Base-by-base conservation (phyloP, 2,797 vertebrate genomes). In the Crenuchus spilurus region DNA sequence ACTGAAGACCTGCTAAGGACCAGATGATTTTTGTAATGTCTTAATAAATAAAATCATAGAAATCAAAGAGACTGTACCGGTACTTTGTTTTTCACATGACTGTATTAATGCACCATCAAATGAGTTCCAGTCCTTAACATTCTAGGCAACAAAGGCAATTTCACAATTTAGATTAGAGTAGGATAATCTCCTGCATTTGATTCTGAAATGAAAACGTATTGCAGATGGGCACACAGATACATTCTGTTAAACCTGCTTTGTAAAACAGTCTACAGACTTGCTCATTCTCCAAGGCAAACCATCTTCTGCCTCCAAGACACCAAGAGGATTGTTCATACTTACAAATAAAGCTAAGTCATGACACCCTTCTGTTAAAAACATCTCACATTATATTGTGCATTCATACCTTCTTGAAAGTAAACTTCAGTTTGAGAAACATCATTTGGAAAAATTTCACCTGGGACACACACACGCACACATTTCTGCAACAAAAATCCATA, bases 331-430 rank as follows among this genome's bases (percentile, higher is more conserved):
- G 26, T 35, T 33, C 51, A 46, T 13, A 51, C 33, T 14, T n/a
- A n/a, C n/a, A n/a, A n/a, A 16, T 28, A 24, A 72, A 49, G 31
- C 31, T 22, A 20, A 51, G 13, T 57, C 35, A 24, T 2, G 33
- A 35, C 22, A 51, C 44, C 35, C 22, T 20, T 57, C 60, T 37
- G 33, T 44, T 57, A 60, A 67, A 60, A 48, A 8, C 65, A 69
- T 22, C 69, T 52, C 7, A 24, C 42, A 49, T 26, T 30, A 67
- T 8, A 67, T 41, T 48, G 48, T 22, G 8, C 30, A 62, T 39
- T 44, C 46, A 28, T 60, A 60, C 11, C 20, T 18, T 39, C 69
- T 39, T 76, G 49, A 41, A 69, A 76, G 67, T 74, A 37, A 67
- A 66, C 20, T 65, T 58, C 20, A 60, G 18, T 61, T 60, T 24